Evolutionary conservation across 2,888 invertebrate genomes (phyloP), one percentile per base, ranked within the genome.

Genomic region (Limnephilus auricula): DNA sequence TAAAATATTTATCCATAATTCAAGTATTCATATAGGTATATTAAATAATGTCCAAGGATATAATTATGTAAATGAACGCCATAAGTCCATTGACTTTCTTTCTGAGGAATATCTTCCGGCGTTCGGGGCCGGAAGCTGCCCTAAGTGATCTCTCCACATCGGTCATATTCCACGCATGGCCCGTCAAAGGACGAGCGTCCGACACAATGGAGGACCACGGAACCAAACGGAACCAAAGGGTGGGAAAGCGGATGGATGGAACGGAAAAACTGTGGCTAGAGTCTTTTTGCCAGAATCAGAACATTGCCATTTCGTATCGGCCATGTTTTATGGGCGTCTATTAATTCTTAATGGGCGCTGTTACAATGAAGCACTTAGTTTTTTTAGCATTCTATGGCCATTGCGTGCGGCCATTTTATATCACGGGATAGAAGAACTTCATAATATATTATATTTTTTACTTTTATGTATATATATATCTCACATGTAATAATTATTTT

Each of bases 51-150:
- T 25, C 50, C 50, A 65, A 25, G 50, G 6, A 2, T 25, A 65
- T 65, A n/a, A 25, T 65, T 65, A 50, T 65, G 65, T 65, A 65
- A 65, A 65, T 65, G 25, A 6, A 65, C 5, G 0, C 9, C 25
- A 2, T 65, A 6, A 65, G 25, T 65, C 6, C 2, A n/a, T 65
- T 65, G 65, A 25, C 65, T 65, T 65, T 65, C 25, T 25, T 82
- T 89, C 40, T 85, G 91, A 91, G 82, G 90, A 79, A 92, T 91
- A 37, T 32, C 88, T 91, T 92, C 92, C 91, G 91, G 89, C n/a
- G 45, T 45, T 79, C 65, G 88, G 18, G 79, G 90, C 80, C 89
- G 92, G 92, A 92, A 92, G 89, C 89, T 84, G 88, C 65, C 82
- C 90, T 92, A 92, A 92, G 92, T 92, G 92, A 88, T 65, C 82